These are phyloP conservation scores for Pseudomyrmex cubaensis DNA, from an alignment of 1,140 invertebrate genomes.

Conservation along the genomic window DNA sequence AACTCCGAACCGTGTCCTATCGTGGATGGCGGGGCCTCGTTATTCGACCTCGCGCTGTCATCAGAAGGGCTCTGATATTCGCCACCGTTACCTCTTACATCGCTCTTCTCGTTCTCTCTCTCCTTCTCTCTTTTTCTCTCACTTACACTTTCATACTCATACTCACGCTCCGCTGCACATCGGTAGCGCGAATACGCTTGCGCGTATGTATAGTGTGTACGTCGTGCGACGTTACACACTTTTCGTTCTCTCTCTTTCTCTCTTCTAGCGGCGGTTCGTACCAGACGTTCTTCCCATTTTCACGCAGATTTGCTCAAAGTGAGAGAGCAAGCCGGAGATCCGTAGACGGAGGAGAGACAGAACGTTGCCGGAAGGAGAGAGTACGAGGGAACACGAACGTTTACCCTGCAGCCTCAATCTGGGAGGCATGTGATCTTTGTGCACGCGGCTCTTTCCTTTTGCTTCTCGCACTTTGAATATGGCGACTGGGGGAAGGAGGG, in stretches of 20 bases:
- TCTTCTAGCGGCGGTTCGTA: not conserved
- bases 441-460: slow-evolving; percentile 65
- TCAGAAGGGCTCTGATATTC: slow-evolving; percentile 53
- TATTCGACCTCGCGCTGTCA: slow-evolving; percentile 61
- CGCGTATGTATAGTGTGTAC: slow-evolving; percentile 1
- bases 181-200: not conserved
- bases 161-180: too few relatives aligned
- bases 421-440: slow-evolving; percentile 77
- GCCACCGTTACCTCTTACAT: slow-evolving; percentile 12
- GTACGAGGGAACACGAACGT: slow-evolving; percentile 75
- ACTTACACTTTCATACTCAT: too few relatives aligned
- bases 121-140: not conserved
- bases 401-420: slow-evolving; percentile 81
- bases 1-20: slow-evolving; percentile 52
- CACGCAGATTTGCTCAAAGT: slow-evolving; percentile 77
- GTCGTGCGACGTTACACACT: slow-evolving; percentile 8
- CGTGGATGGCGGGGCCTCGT: slow-evolving; percentile 38
- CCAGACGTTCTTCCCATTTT: slow-evolving; percentile 74
- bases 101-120: not conserved
- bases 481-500: slow-evolving; percentile 14
- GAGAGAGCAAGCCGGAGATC: slow-evolving; percentile 58
- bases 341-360: slow-evolving; percentile 46
- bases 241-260: not conserved
- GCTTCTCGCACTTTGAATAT: slow-evolving; percentile 78
- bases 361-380: slow-evolving; percentile 23